phyloP scores from a whole-genome alignment of 2,797 vertebrate genomes.

The Galagoides demidoff region DNA sequence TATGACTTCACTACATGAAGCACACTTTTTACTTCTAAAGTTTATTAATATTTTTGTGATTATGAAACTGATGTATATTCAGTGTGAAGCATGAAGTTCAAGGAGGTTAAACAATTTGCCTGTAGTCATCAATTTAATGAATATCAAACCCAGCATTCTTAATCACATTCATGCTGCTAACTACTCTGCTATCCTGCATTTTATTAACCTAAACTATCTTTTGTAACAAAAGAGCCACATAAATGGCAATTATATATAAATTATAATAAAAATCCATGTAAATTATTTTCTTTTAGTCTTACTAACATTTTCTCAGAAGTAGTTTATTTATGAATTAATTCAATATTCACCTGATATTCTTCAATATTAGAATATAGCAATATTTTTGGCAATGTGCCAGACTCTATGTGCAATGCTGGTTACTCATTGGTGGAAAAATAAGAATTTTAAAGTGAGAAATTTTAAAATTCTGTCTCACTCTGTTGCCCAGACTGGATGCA shows the following conservation, averaged over 20 bases:
- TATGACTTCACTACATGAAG: neutral
- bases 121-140: neutral
- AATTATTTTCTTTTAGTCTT: neutral
- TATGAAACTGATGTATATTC: slow-evolving; percentile 9
- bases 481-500: too few species aligned
- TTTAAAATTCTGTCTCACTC: too few species aligned
- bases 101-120: slow-evolving; percentile 8
- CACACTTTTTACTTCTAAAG: slow-evolving; percentile 25
- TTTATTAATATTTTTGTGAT: neutral
- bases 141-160: neutral
- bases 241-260: slow-evolving; percentile 33
- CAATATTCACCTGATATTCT: neutral
- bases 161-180: neutral
- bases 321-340: slow-evolving; percentile 27
- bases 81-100: neutral
- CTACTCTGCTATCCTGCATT: neutral
- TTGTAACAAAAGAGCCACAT: neutral
- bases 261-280: slow-evolving; percentile 11
- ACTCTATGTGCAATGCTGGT: neutral
- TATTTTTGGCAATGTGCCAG: neutral
- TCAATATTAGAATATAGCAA: neutral
- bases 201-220: slow-evolving; percentile 28
- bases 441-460: neutral
- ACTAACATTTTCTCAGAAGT: neutral
- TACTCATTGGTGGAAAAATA: neutral